These are phyloP conservation scores for Hyperoplus lanceolatus DNA, from an alignment of 2,797 vertebrate species.

Conservation along the genomic window DNA sequence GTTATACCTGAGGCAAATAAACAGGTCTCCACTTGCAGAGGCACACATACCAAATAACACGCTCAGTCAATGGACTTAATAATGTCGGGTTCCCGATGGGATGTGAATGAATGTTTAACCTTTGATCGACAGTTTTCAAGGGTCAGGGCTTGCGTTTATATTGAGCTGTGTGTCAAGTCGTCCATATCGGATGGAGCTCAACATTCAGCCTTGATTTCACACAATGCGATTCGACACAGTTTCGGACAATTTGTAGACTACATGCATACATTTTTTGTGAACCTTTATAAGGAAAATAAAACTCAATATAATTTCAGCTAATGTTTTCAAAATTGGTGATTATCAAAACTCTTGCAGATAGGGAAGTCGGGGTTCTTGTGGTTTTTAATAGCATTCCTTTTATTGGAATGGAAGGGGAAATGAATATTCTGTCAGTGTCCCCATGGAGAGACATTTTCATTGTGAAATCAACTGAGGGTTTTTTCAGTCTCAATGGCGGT, in stretches of 20 bases:
- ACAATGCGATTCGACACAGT: constrained; percentile 39
- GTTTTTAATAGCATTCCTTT: constrained; percentile 28
- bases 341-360: background rate
- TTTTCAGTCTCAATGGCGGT: constrained; percentile 11
- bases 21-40: constrained; percentile 44
- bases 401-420: constrained; percentile 4
- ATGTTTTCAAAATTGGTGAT: constrained; percentile 30
- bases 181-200: constrained; percentile 49
- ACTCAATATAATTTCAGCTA: background rate
- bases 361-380: constrained; percentile 1
- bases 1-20: constrained; percentile 54
- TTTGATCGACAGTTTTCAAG: constrained; percentile 57
- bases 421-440: constrained; percentile 6
- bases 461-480: constrained; percentile 27
- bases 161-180: constrained; percentile 39
- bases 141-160: constrained; percentile 59
- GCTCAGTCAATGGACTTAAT: constrained; percentile 37
- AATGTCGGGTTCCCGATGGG: constrained; percentile 21
- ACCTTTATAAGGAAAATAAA: background rate
- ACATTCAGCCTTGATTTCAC: constrained; percentile 60
- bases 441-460: constrained; percentile 24
- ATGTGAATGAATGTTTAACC: constrained; percentile 53
- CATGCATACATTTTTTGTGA: constrained; percentile 5
- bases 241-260: constrained; percentile 23
- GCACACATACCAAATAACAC: constrained; percentile 32